Evolutionary conservation across 2,797 vertebrate genomes (phyloP), one percentile per base, ranked within the genome.

Genomic region (Distichodus sexfasciatus): DNA sequence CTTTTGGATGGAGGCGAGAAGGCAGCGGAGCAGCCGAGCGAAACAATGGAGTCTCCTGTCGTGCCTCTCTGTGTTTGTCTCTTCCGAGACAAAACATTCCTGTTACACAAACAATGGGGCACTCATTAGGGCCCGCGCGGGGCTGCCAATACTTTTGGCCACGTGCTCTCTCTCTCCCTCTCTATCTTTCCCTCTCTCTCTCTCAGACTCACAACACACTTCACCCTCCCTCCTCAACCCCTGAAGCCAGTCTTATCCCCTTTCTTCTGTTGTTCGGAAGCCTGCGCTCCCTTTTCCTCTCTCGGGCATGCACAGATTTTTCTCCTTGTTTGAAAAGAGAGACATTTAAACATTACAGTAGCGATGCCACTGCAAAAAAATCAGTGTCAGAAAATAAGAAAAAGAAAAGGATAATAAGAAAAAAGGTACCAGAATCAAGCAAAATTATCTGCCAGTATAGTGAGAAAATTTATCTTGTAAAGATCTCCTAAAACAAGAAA

Each of bases 141-240:
- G 59, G 23, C n/a, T 53, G 59, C 12, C 35, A 36, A 6, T 28
- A 40, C 61, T 62, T 75, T 67, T 67, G 31, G 54, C 65, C 28
- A 77, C 50, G 35, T 54, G 33, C n/a, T 58, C 33, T 72, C 72
- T 62, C 64, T 73, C 70, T 47, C 51, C 71, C 66, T 76, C 71
- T 66, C 50, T 46, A 26, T 58, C 51, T 78, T 65, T 53, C 38
- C 17, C 51, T 60, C 35, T 76, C 54, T 58, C 54, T 81, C 80
- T 62, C 26, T 54, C 63, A n/a, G n/a, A n/a, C 35, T 28, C 38
- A 23, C 14, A 44, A 33, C 15, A 21, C 28, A 38, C 12, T 9
- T 12, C 21, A 24, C 9, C 46, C 21, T 29, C 23, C 41, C 12
- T 50, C 1, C 28, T 3, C 21, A 15, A 10, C 29, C 51, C 29